phyloP scores from a whole-genome alignment of 2,113 vertebrate genomes.

The Camarhynchus parvulus region DNA sequence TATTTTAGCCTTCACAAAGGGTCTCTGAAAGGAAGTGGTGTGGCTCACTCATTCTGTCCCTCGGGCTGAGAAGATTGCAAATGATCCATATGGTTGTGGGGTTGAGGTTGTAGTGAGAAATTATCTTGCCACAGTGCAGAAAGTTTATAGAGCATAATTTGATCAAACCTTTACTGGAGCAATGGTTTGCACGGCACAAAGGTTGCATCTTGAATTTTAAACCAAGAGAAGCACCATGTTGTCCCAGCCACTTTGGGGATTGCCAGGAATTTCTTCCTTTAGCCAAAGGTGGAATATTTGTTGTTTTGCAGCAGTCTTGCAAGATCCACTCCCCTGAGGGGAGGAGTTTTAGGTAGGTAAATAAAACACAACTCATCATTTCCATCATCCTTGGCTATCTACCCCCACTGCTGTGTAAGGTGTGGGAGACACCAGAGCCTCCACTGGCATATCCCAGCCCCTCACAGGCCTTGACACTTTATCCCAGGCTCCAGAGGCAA shows the following conservation, averaged over 20 bases:
- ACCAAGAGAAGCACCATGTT: neutral
- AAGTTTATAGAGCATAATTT: neutral
- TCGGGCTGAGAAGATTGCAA: neutral
- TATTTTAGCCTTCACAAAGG: neutral
- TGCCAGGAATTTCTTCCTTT: slow-evolving; percentile 7
- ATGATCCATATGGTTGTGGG: neutral
- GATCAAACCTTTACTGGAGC: neutral
- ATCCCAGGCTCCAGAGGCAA: neutral
- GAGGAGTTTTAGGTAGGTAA: slow-evolving; percentile 31
- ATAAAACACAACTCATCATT: neutral
- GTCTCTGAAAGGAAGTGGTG: neutral
- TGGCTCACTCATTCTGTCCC: neutral
- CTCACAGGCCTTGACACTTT: neutral
- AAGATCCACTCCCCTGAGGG: slow-evolving; percentile 13
- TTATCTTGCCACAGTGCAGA: neutral
- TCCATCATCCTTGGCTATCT: neutral
- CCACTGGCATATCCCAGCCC: neutral
- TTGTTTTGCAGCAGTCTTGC: slow-evolving; percentile 24
- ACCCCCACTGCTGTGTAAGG: neutral
- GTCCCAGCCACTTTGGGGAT: neutral
- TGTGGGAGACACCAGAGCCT: neutral
- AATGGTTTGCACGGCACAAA: neutral
- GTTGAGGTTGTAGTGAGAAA: neutral
- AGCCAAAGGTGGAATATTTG: slow-evolving; percentile 21
- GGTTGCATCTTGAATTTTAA: neutral